phyloP scores from a whole-genome alignment of 92 coral and sea anemone genomes.

The Palythoa heliodiscus region DNA sequence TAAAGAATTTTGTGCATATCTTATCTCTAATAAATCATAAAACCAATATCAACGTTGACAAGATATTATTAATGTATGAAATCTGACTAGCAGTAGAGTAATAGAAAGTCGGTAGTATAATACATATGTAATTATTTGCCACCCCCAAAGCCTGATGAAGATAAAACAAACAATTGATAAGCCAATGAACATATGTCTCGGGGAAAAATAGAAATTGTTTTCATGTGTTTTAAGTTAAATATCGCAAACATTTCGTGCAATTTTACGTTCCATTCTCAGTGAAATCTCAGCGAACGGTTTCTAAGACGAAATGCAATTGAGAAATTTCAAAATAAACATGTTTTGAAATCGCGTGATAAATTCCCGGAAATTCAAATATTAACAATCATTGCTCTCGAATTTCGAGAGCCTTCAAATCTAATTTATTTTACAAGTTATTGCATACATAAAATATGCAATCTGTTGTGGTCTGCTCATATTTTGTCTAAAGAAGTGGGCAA shows the following conservation, averaged over 20 bases:
- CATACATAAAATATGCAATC: constrained; percentile 24
- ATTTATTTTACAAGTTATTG: constrained; percentile 13
- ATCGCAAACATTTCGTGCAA: neutral
- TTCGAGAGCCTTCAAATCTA: constrained; percentile 11
- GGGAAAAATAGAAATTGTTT: neutral
- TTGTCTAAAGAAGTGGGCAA: constrained; percentile 1
- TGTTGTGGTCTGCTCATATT: neutral
- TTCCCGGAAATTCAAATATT: constrained; percentile 23
- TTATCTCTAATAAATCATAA: no score
- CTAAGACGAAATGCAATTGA: neutral
- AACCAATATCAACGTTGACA: neutral
- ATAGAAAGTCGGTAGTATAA: neutral
- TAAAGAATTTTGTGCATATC: neutral
- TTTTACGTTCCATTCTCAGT: neutral
- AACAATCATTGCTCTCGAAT: constrained; percentile 9
- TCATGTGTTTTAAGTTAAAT: neutral
- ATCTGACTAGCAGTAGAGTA: neutral
- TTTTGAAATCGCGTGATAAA: constrained; percentile 8
- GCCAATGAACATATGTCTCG: neutral
- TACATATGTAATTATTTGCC: constrained; percentile 12
- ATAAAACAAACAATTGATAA: constrained; percentile 4
- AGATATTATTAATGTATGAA: constrained; percentile 39
- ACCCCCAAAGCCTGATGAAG: neutral
- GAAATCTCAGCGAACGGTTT: no score
- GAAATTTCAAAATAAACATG: neutral